phyloP scores from a whole-genome alignment of 2,797 vertebrate genomes.

The Rhadinocentrus ornatus region DNA sequence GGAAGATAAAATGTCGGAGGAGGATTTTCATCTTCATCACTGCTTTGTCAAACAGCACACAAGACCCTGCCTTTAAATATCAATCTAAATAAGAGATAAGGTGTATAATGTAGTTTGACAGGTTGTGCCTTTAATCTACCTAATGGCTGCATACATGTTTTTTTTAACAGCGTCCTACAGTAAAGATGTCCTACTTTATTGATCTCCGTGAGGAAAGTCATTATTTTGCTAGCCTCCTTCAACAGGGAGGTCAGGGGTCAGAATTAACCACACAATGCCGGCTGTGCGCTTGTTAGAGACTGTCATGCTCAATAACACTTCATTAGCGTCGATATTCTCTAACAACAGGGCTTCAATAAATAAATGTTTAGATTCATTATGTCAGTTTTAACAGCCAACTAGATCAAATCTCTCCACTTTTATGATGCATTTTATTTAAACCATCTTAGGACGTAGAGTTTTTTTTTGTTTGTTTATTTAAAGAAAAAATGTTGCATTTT shows the following conservation, averaged over 20 bases:
- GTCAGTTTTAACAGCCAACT: background rate
- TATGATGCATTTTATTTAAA: conserved; percentile 3
- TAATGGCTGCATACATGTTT: conserved; percentile 5
- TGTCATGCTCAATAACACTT: conserved; percentile 43
- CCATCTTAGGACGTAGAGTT: too few species aligned
- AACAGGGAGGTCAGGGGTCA: conserved; percentile 52
- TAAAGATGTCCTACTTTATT: conserved; percentile 37
- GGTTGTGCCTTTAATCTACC: conserved; percentile 46
- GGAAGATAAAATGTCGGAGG: conserved; percentile 30
- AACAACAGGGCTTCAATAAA: background rate
- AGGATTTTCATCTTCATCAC: conserved; percentile 41
- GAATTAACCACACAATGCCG: conserved; percentile 20
- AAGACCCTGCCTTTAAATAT: conserved; percentile 33
- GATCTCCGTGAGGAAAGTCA: conserved; percentile 31
- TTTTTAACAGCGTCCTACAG: background rate
- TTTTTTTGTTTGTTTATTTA: too few species aligned
- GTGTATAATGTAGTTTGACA: conserved; percentile 18
- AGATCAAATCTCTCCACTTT: background rate
- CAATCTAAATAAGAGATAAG: conserved; percentile 18
- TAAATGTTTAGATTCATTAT: conserved; percentile 9
- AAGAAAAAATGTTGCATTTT: background rate
- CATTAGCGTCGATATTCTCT: conserved; percentile 17
- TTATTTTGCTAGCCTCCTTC: conserved; percentile 22
- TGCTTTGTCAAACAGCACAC: background rate
- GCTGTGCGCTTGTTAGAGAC: conserved; percentile 28